phyloP scores from a whole-genome alignment of 2,113 vertebrate genomes.

The Caloenas nicobarica region DNA sequence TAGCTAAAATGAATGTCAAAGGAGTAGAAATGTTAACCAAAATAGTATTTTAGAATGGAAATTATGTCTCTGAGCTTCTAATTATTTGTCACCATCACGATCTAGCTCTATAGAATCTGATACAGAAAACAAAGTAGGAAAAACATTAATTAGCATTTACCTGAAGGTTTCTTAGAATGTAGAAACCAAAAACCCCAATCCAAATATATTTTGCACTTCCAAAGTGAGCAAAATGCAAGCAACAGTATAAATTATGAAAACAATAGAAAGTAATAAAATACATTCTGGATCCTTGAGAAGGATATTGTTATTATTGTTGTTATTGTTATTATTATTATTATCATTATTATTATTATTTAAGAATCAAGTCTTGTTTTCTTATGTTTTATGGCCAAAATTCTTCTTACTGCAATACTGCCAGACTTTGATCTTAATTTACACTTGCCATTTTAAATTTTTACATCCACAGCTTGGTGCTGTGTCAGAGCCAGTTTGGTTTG shows the following conservation, averaged over 20 bases:
- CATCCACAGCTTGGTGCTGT: not conserved
- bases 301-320: not conserved
- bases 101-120: not conserved
- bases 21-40: not conserved
- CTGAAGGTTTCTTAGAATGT: not conserved
- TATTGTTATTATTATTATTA: not conserved
- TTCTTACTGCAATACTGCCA: not conserved
- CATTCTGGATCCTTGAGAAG: not conserved
- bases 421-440: not conserved
- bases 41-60: not conserved
- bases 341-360: not conserved
- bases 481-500: not conserved
- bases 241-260: not conserved
- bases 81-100: not conserved
- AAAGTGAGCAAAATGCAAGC: not conserved
- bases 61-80: not conserved
- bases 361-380: fast-evolving
- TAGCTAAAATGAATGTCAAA: not conserved
- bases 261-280: not conserved
- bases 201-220: not conserved
- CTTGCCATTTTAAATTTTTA: not conserved
- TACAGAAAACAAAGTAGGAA: not conserved
- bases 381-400: not conserved
- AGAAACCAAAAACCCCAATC: fast-evolving
- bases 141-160: not conserved